Conservation (phyloP, 2,888 invertebrate genomes). For the Chromoteleia sp. region DNA sequence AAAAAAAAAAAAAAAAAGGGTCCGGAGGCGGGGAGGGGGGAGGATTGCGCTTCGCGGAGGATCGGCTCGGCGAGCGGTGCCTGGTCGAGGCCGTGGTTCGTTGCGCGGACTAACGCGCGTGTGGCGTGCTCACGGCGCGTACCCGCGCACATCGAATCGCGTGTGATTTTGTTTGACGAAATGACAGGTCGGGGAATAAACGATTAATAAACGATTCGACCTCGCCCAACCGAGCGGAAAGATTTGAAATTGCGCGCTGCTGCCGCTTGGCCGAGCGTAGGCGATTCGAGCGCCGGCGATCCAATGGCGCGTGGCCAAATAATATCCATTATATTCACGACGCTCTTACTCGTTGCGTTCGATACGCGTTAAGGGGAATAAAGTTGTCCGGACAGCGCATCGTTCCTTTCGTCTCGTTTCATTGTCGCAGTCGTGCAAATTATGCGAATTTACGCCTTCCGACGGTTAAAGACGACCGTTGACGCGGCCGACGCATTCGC, state of each 20-base stretch:
- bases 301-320: constrained; percentile 67
- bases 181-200: constrained; percentile 63
- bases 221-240: constrained; percentile 56
- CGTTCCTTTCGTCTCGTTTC: constrained; percentile 52
- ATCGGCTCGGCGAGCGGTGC: constrained; percentile 10
- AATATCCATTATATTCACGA: constrained; percentile 56
- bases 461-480: constrained; percentile 33
- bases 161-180: constrained; percentile 61
- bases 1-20: no score
- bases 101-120: constrained; percentile 25
- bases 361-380: constrained; percentile 43
- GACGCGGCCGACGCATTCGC: constrained; percentile 26
- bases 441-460: constrained; percentile 54
- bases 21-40: not conserved
- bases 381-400: constrained; percentile 45
- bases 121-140: constrained; percentile 36
- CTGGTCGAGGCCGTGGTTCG: constrained; percentile 40
- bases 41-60: constrained; percentile 7
- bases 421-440: constrained; percentile 55
- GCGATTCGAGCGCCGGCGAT: constrained; percentile 49
- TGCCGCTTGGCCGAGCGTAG: constrained; percentile 53
- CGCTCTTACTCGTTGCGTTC: constrained; percentile 46
- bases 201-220: constrained; percentile 62
- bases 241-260: constrained; percentile 62
- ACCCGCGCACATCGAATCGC: constrained; percentile 38